Conservation (phyloP, 2,888 invertebrate genomes). For the Eupithecia centaureata region DNA sequence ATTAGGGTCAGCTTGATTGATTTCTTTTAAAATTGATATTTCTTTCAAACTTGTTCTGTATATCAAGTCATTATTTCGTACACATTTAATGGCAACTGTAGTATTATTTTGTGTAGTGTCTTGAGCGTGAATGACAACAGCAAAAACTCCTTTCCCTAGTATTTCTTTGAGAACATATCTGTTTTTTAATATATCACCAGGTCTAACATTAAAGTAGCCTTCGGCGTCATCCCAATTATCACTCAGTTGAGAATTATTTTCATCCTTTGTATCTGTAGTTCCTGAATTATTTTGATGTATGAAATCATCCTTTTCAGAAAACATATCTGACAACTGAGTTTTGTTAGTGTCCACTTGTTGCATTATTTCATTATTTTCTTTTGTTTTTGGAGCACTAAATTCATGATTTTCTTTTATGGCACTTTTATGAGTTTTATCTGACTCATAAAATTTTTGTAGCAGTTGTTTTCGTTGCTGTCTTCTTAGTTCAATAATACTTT, state of each 20-base stretch:
- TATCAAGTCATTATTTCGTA: constrained; percentile 99
- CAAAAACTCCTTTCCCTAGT: constrained; percentile 99
- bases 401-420: constrained; percentile 31
- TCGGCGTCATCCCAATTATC: constrained; percentile 99
- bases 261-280: constrained; percentile 57
- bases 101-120: constrained; percentile 92
- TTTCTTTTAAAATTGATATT: constrained; percentile 94
- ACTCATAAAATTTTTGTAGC: constrained; percentile 80
- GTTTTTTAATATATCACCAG: constrained; percentile 92
- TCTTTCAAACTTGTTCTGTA: constrained; percentile 98
- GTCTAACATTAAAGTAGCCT: constrained; percentile 97
- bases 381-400: background rate
- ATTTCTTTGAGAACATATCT: constrained; percentile 97
- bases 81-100: constrained; percentile 99
- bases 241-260: constrained; percentile 92
- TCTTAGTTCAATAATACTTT: constrained; percentile 94
- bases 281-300: constrained; percentile 83
- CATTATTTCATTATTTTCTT: background rate
- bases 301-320: constrained; percentile 95
- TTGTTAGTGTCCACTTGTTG: constrained; percentile 48
- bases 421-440: constrained; percentile 40
- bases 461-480: constrained; percentile 94
- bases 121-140: constrained; percentile 96
- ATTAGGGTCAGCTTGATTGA: constrained; percentile 98
- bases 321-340: constrained; percentile 91